Percentiles rank a stretch among this genome's conserved stretches.
These are phyloP conservation scores for Hydriomena furcata DNA, from an alignment of 2,888 invertebrate genomes.

Conservation along the genomic window DNA sequence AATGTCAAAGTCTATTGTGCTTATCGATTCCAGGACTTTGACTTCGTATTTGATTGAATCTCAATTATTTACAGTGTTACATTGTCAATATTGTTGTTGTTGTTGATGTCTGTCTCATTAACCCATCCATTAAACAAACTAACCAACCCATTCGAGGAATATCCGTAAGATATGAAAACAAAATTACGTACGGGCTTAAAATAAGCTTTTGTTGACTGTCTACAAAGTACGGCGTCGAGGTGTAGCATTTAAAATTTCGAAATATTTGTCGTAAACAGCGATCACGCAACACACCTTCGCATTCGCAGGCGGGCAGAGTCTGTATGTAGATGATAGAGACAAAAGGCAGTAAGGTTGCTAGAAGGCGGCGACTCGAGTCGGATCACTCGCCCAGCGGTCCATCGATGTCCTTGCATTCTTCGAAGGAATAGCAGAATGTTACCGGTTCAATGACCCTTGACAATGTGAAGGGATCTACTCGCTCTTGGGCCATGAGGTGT, in stretches of 20 bases:
- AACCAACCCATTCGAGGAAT: conserved; percentile 27
- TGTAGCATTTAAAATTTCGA: conserved; percentile 55
- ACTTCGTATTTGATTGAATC: conserved; percentile 35
- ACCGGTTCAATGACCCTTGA: conserved; percentile 76
- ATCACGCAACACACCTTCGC: conserved; percentile 47
- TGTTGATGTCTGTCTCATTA: conserved; percentile 33
- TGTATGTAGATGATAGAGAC: conserved; percentile 24
- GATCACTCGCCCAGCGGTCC: conserved; percentile 47
- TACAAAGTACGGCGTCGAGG: conserved; percentile 29
- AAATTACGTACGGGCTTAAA: conserved; percentile 16
- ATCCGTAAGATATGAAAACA: conserved; percentile 26
- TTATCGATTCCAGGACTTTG: conserved; percentile 40
- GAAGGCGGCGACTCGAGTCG: conserved; percentile 21
- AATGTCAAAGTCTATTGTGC: conserved; percentile 37
- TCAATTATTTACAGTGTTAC: conserved; percentile 30
- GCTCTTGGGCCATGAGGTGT: conserved; percentile 61
- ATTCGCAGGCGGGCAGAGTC: conserved; percentile 28
- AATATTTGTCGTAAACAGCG: conserved; percentile 58
- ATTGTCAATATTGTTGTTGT: too few relatives aligned
- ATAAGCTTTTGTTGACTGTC: conserved; percentile 39
- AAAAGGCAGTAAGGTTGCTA: conserved; percentile 27
- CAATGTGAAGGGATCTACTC: conserved; percentile 73
- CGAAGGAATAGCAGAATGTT: conserved; percentile 67
- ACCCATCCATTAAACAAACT: conserved; percentile 33
- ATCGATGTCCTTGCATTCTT: conserved; percentile 79